Conservation (phyloP, 2,113 vertebrate genomes). For the Jacana jacana region DNA sequence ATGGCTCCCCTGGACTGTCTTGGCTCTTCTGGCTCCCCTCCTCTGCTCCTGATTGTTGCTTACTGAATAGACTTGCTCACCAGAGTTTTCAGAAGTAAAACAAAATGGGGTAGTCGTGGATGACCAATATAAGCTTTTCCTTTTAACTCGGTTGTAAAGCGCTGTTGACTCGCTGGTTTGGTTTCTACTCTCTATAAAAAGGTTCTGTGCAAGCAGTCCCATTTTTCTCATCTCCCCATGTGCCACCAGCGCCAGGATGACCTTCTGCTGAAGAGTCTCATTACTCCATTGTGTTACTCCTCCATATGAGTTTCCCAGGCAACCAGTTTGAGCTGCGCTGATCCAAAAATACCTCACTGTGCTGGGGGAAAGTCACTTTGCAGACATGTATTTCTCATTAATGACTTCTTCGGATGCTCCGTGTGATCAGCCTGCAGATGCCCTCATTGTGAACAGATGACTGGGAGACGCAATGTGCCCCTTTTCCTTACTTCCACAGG, state of each 20-base stretch:
- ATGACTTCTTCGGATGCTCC: not conserved
- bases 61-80: slow-evolving; percentile 11
- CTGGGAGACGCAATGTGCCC: rapidly evolving
- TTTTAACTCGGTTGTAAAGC: not conserved
- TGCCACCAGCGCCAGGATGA: slow-evolving; percentile 3
- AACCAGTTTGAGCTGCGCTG: not conserved
- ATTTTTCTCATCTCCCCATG: slow-evolving; percentile 12
- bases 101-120: slow-evolving; percentile 13
- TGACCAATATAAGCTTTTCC: slow-evolving; percentile 15
- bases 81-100: slow-evolving; percentile 23
- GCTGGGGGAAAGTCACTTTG: not conserved
- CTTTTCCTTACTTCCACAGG: not conserved
- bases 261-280: slow-evolving; percentile 22
- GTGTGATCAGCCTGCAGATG: not conserved
- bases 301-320: slow-evolving; percentile 2
- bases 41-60: not conserved
- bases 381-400: not conserved
- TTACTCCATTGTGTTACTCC: slow-evolving; percentile 10
- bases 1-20: not conserved
- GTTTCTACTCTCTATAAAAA: slow-evolving; percentile 36
- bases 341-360: slow-evolving; percentile 40
- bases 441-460: not conserved
- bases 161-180: not conserved
- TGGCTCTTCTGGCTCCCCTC: not conserved
- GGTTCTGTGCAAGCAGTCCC: slow-evolving; percentile 12